Percentiles rank a stretch among this genome's conserved stretches.
These are phyloP conservation scores for Drosophila serrata DNA, from an alignment of 1,140 invertebrate genomes.

Conservation along the genomic window DNA sequence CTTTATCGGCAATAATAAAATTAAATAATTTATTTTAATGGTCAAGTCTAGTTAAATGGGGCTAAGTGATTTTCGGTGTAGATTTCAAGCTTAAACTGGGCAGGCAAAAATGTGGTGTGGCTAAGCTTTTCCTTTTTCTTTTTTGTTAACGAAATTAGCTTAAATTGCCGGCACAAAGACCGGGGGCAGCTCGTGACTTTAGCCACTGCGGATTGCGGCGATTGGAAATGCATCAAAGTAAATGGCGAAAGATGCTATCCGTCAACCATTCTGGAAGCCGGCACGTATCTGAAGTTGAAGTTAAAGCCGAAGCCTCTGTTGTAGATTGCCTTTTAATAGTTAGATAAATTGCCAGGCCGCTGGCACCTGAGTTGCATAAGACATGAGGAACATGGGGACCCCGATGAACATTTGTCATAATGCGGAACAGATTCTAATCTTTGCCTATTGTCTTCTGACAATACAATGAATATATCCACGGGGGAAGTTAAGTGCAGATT, in stretches of 20 bases:
- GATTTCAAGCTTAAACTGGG: constrained; percentile 50
- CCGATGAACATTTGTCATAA: constrained; percentile 71
- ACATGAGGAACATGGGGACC: not conserved
- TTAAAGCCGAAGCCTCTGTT: constrained; percentile 21
- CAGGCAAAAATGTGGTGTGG: constrained; percentile 57
- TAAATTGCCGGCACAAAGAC: constrained; percentile 53
- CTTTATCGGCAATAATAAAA: constrained; percentile 76
- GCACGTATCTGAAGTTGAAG: constrained; percentile 57
- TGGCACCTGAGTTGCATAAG: constrained; percentile 73
- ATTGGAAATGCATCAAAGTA: constrained; percentile 62
- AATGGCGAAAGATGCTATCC: constrained; percentile 69
- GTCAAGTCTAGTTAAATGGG: constrained; percentile 62
- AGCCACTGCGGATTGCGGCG: constrained; percentile 36
- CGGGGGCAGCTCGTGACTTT: constrained; percentile 65
- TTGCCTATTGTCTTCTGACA: not conserved
- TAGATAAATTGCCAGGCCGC: constrained; percentile 50
- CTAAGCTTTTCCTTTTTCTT: constrained; percentile 18
- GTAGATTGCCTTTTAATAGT: constrained; percentile 69
- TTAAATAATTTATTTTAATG: constrained; percentile 83
- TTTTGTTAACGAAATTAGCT: constrained; percentile 54
- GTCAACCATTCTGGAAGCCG: constrained; percentile 45
- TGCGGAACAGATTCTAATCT: constrained; percentile 65
- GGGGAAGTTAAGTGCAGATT: constrained; percentile 19
- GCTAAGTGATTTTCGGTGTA: constrained; percentile 80
- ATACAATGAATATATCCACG: constrained; percentile 1